These are phyloP conservation scores for Phengaris arion DNA, from an alignment of 2,888 invertebrate genomes.

Conservation along the genomic window DNA sequence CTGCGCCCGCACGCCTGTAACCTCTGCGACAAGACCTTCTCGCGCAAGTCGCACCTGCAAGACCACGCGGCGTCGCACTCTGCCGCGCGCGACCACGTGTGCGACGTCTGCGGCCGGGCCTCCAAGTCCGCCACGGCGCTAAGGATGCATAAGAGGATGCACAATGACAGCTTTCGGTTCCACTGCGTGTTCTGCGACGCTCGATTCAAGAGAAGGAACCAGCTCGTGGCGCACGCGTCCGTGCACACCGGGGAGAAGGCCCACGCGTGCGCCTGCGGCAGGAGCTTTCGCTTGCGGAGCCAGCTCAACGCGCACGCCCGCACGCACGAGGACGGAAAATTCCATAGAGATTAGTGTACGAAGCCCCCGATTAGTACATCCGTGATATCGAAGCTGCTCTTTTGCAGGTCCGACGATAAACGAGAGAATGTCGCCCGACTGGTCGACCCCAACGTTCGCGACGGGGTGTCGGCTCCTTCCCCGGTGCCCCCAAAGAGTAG, in stretches of 20 bases:
- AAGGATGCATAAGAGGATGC: conserved; percentile 68
- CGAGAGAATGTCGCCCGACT: background rate
- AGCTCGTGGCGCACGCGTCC: conserved; percentile 75
- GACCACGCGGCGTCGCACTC: conserved; percentile 76
- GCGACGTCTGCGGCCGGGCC: conserved; percentile 75
- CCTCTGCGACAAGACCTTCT: conserved; percentile 68
- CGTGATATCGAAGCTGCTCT: conserved; percentile 39
- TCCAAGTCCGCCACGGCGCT: conserved; percentile 76
- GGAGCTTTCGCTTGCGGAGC: conserved; percentile 67
- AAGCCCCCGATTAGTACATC: background rate
- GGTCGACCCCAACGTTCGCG: too few species aligned
- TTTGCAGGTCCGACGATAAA: conserved; percentile 49
- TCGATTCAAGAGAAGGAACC: conserved; percentile 73
- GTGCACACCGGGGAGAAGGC: conserved; percentile 79
- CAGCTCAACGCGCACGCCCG: conserved; percentile 52
- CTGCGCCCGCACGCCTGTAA: conserved; percentile 72
- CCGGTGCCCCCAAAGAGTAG: conserved; percentile 30
- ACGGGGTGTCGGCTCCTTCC: background rate
- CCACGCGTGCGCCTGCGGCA: conserved; percentile 74
- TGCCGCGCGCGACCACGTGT: conserved; percentile 66
- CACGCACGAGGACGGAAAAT: conserved; percentile 39
- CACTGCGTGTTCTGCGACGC: conserved; percentile 75
- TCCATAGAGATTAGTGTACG: background rate
- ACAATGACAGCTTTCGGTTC: conserved; percentile 56
- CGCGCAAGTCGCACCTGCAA: conserved; percentile 66